These are phyloP conservation scores for Limnephilus lunatus DNA, from an alignment of 2,888 invertebrate genomes.

Conservation along the genomic window DNA sequence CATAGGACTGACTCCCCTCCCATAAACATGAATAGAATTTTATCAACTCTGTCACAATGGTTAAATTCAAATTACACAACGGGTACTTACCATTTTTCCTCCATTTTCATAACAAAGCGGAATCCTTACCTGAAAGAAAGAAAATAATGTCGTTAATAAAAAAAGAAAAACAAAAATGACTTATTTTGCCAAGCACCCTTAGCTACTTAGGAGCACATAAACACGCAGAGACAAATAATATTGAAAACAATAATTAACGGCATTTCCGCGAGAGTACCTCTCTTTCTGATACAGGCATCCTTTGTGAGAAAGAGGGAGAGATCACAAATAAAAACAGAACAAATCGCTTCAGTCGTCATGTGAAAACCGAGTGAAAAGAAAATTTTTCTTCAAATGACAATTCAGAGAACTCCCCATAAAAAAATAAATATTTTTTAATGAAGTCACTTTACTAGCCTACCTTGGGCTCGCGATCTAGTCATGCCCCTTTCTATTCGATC, in stretches of 20 bases:
- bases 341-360: not conserved
- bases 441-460: not conserved
- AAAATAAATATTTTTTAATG: not conserved
- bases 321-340: not conserved
- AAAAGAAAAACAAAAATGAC: not conserved
- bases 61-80: not conserved
- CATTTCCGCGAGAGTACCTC: not conserved
- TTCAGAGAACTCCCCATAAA: not conserved
- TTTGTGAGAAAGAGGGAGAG: not conserved
- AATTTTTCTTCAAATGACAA: not conserved
- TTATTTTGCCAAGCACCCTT: not conserved
- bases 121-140: not conserved
- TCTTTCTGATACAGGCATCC: not conserved
- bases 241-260: not conserved
- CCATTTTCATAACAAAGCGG: not conserved
- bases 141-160: not conserved
- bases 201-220: not conserved
- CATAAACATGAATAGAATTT: no score
- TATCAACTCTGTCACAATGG: no score
- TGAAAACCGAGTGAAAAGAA: slow-evolving; percentile 1
- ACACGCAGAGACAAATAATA: not conserved
- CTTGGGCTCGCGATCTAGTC: not conserved
- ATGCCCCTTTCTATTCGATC: not conserved
- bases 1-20: no score
- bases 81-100: not conserved